Conservation (phyloP, 2,797 vertebrate genomes). For the Sus cebifrons region DNA sequence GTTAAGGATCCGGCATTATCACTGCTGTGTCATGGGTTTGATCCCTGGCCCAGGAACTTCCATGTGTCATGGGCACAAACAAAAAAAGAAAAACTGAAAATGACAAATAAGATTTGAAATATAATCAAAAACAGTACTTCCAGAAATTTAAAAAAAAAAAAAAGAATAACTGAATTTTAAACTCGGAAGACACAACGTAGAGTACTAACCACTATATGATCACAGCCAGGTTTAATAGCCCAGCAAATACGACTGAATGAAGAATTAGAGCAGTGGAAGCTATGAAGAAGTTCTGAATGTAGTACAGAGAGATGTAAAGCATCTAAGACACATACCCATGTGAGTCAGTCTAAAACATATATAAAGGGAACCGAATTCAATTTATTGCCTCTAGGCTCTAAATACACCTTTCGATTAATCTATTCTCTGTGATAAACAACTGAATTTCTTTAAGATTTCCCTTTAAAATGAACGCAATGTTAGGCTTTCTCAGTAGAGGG, state of each 20-base stretch:
- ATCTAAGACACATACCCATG: not conserved
- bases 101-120: not conserved
- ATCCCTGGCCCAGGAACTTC: too few relatives aligned
- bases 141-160: not conserved
- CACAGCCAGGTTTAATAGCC: not conserved
- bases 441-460: not conserved
- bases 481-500: not conserved
- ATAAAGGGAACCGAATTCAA: not conserved
- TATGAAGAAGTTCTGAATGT: not conserved
- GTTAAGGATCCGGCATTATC: too few relatives aligned
- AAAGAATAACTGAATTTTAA: not conserved
- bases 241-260: not conserved
- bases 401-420: not conserved
- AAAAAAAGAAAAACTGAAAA: not conserved
- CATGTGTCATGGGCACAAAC: too few relatives aligned
- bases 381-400: not conserved
- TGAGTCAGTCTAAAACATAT: not conserved
- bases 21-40: too few relatives aligned
- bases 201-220: too few relatives aligned
- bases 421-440: not conserved
- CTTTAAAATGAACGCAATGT: not conserved
- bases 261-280: not conserved
- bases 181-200: not conserved
- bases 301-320: not conserved
- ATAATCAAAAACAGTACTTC: not conserved